Base-by-base conservation (phyloP, 2,888 invertebrate genomes). In the Eristalinus aeneus region DNA sequence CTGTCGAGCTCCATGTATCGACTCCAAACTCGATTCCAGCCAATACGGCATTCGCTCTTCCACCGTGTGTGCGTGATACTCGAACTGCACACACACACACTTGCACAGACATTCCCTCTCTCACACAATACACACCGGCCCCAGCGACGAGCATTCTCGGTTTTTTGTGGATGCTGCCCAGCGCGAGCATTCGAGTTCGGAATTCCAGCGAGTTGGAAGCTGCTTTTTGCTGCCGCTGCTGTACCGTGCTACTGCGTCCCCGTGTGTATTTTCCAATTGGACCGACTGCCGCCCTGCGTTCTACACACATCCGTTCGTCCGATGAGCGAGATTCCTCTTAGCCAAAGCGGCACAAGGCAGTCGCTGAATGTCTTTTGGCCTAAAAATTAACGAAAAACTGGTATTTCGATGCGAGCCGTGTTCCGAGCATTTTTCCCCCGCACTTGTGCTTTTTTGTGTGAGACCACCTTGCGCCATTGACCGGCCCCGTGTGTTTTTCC, bases 171-270 rank as follows among this genome's bases (percentile, higher is more conserved):
- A 89, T 88, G 89, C 89, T 89, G 89, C 90, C 90, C 91, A 91
- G 82, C 65, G 81, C 86, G 78, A 82, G 91, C 92, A 92, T 92
- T 92, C 92, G 91, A 90, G 91, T 91, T 91, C 91, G 91, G 92
- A 91, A 92, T 92, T 92, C 92, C 92, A 92, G 90, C 91, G 91
- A 92, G 92, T 90, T 91, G 92, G 91, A 90, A 92, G 92, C 91
- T 91, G 90, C 89, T 89, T 90, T 92, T 91, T 91, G 88, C 87
- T 89, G 88, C 88, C 83, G 78, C 76, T 88, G 87, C 86, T 73
- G 79, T 88, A 74, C 64, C 72, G 71, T 79, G 86, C 88, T 88
- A 84, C 88, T 86, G 36, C 46, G 63, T 77, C 77, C 69, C 36
- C 88, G 83, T 83, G 67, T 82, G 83, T 78, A 79, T 75, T 79